Conservation (phyloP, 1,140 invertebrate species). For the Bombus huntii region DNA sequence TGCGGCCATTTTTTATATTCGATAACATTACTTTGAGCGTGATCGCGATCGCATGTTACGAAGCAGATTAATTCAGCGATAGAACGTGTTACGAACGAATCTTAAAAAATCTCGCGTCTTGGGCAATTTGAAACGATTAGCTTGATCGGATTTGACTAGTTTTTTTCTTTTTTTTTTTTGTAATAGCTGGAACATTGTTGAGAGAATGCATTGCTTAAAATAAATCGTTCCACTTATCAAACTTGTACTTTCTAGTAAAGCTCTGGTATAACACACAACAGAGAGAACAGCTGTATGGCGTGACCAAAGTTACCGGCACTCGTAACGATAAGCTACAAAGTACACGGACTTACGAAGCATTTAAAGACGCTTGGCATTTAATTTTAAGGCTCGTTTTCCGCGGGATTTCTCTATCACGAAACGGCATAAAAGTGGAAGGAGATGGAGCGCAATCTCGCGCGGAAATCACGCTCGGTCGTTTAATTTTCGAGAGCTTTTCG, state of each 20-base stretch:
- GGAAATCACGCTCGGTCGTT: constrained; percentile 1
- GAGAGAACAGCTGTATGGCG: not conserved
- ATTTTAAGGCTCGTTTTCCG: not conserved
- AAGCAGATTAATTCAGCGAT: not conserved
- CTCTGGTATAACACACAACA: not conserved
- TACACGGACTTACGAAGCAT: not conserved
- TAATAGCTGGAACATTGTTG: no score
- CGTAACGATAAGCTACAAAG: constrained; percentile 12
- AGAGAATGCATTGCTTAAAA: not conserved
- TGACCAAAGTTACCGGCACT: not conserved
- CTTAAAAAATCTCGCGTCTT: not conserved
- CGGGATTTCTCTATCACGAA: constrained; percentile 13
- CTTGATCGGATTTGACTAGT: not conserved
- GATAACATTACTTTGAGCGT: not conserved
- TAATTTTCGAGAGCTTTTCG: constrained; percentile 9
- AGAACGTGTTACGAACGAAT: not conserved
- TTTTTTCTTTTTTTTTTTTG: not conserved
- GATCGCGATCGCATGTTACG: not conserved
- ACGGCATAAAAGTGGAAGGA: not conserved
- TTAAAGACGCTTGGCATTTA: constrained; percentile 8
- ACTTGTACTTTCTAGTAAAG: not conserved
- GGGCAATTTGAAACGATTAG: not conserved
- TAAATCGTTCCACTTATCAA: constrained; percentile 18
- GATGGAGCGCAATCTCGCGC: not conserved
- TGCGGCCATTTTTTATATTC: not conserved